Conservation (phyloP, 2,113 vertebrate genomes). For the Neodon shergylaensis region DNA sequence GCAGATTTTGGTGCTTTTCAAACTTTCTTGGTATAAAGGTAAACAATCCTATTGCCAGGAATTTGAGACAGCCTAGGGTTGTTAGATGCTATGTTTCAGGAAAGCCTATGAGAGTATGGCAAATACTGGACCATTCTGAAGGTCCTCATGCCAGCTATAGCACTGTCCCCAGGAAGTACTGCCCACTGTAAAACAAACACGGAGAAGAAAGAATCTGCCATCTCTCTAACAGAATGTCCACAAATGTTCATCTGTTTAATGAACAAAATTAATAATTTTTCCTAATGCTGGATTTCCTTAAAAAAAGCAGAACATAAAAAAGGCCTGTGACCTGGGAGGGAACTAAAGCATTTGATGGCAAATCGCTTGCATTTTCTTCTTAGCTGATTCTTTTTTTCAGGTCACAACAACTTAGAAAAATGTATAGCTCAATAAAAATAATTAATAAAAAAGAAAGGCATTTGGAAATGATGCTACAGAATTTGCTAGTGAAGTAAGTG, state of each 20-base stretch:
- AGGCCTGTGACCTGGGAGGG: background rate
- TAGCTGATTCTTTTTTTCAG: background rate
- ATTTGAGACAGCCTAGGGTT: background rate
- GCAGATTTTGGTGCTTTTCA: background rate
- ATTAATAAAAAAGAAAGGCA: background rate
- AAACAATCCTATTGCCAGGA: background rate
- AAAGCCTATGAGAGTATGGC: background rate
- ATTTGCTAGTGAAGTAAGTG: background rate
- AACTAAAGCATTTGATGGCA: background rate
- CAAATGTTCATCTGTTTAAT: background rate
- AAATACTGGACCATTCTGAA: background rate
- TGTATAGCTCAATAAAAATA: too few species aligned
- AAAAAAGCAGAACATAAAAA: background rate
- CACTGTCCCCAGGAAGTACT: background rate
- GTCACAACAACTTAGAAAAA: background rate
- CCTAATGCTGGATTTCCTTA: background rate
- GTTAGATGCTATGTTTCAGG: background rate
- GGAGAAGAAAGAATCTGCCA: background rate
- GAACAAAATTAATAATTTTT: background rate
- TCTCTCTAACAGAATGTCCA: background rate
- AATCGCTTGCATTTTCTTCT: background rate
- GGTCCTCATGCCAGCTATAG: background rate
- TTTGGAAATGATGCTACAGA: background rate
- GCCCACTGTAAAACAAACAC: too few species aligned
- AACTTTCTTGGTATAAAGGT: background rate